Conservation (phyloP, 1,140 invertebrate species). For the Oryctes rhinoceros region DNA sequence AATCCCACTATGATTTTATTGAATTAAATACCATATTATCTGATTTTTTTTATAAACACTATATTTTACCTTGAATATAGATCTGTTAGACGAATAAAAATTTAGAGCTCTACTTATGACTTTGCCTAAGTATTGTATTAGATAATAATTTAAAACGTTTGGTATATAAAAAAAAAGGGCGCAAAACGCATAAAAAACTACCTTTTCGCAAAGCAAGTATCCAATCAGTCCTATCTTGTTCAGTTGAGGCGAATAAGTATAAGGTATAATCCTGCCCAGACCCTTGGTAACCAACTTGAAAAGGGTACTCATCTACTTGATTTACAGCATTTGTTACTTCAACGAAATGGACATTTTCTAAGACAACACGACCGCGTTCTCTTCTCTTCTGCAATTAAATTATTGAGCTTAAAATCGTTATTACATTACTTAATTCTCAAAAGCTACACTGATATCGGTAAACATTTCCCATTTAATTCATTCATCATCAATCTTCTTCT, state of each 20-base stretch:
- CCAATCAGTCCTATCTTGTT: constrained; percentile 79
- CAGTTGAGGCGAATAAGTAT: constrained; percentile 76
- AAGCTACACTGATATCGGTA: no score
- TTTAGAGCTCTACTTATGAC: no score
- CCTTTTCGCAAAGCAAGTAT: constrained; percentile 78
- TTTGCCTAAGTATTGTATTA: no score
- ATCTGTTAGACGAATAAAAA: no score
- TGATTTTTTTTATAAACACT: no score
- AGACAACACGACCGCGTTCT: constrained; percentile 80
- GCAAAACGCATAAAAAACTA: constrained; percentile 57
- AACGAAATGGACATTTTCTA: constrained; percentile 77
- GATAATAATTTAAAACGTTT: no score
- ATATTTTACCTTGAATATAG: no score
- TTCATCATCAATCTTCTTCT: no score
- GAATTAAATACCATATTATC: no score
- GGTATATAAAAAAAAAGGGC: background rate
- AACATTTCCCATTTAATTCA: no score
- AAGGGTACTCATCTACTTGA: constrained; percentile 62
- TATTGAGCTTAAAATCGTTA: background rate
- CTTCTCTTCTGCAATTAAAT: constrained; percentile 70
- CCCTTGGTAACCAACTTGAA: constrained; percentile 80
- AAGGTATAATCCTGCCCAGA: constrained; percentile 76
- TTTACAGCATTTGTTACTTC: constrained; percentile 71
- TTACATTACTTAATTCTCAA: no score
- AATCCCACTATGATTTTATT: no score